Percentiles rank a stretch among this genome's conserved stretches.
Conservation (phyloP, 2,888 invertebrate species). For the Sthenelais limicola region DNA sequence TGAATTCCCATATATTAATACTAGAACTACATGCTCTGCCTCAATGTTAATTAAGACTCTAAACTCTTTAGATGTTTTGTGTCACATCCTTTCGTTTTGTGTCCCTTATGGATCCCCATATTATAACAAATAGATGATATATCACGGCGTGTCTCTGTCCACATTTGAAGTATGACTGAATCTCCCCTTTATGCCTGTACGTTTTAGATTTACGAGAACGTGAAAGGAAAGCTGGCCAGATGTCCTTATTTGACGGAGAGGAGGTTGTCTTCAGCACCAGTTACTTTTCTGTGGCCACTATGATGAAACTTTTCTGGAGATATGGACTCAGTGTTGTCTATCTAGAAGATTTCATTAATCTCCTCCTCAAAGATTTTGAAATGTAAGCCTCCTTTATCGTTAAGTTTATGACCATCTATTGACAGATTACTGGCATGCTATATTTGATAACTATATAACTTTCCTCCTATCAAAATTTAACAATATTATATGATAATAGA, state of each 20-base stretch:
- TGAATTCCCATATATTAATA: too few species aligned
- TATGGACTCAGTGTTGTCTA: constrained; percentile 76
- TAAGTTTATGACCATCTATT: too few species aligned
- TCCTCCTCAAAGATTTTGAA: constrained; percentile 71
- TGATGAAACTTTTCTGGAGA: constrained; percentile 75
- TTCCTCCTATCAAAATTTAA: too few species aligned
- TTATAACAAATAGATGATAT: neutral
- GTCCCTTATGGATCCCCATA: neutral
- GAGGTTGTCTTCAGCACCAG: constrained; percentile 76
- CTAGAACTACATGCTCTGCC: too few species aligned
- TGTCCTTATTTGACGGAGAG: constrained; percentile 76
- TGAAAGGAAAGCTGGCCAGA: constrained; percentile 47
- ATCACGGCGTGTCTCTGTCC: neutral
- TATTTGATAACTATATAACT: too few species aligned
- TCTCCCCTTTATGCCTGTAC: neutral
- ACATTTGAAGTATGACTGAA: neutral
- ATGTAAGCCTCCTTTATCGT: too few species aligned
- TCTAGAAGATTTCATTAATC: constrained; percentile 71
- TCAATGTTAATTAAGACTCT: too few species aligned
- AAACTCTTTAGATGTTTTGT: too few species aligned
- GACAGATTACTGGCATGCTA: too few species aligned
- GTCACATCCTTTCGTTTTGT: neutral
- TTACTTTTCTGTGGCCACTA: constrained; percentile 72
- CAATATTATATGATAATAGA: too few species aligned
- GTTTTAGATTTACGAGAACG: constrained; percentile 67